Percentiles rank a stretch among this genome's conserved stretches.
Evolutionary conservation across 2,888 invertebrate species (phyloP).

Genomic region (Drosophila birchii): DNA sequence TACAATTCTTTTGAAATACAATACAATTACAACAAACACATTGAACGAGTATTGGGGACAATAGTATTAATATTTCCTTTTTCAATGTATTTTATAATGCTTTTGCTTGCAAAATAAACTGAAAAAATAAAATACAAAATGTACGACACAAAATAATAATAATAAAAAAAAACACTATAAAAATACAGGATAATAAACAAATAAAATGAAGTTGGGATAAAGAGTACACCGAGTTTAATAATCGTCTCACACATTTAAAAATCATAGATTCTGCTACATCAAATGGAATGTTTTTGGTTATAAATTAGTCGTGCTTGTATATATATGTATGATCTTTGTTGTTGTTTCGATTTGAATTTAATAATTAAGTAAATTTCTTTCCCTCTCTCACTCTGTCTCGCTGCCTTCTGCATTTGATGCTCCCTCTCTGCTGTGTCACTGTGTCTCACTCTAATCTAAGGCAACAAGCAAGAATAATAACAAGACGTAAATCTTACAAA

Average conservation of each 20-base stretch:
- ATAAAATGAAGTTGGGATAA: conserved; percentile 14
- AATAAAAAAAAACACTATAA: conserved; percentile 3
- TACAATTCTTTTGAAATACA: not conserved
- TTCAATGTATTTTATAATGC: not conserved
- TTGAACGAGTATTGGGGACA: conserved; percentile 54
- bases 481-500: conserved; percentile 44
- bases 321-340: conserved; percentile 3
- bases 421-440: conserved; percentile 21
- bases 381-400: not conserved
- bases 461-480: conserved; percentile 47
- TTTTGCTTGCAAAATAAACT: not conserved
- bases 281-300: conserved; percentile 34
- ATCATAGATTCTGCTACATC: conserved; percentile 2
- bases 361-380: conserved; percentile 8
- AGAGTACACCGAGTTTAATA: conserved; percentile 19
- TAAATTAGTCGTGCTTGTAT: conserved; percentile 29
- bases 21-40: conserved; percentile 37
- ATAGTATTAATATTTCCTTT: not conserved
- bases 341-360: conserved; percentile 24
- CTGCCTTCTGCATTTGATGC: conserved; percentile 36
- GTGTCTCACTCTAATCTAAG: conserved; percentile 54
- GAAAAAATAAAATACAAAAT: conserved; percentile 6
- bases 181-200: conserved; percentile 21
- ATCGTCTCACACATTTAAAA: conserved; percentile 1
- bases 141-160: not conserved